phyloP scores from a whole-genome alignment of 2,888 invertebrate species.

The Leptopilina drosophilae region DNA sequence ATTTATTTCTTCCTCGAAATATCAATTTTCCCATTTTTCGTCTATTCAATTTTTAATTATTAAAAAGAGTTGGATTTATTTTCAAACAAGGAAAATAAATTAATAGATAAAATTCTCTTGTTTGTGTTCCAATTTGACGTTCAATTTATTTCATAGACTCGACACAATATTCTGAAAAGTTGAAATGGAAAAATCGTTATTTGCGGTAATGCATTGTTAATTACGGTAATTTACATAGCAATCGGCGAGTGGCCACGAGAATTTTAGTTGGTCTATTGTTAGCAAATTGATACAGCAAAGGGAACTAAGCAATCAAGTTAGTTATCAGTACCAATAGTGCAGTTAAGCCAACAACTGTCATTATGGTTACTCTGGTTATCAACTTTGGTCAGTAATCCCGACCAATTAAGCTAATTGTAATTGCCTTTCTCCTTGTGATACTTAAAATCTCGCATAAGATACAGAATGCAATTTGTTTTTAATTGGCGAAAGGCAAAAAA shows the following conservation, averaged over 20 bases:
- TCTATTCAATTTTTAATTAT: too few species aligned
- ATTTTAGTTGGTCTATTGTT: conserved; percentile 28
- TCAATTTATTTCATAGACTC: not conserved
- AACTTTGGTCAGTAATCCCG: conserved; percentile 17
- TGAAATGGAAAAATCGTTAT: not conserved
- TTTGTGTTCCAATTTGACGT: not conserved
- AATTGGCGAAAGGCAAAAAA: too few species aligned
- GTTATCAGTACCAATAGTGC: conserved; percentile 20
- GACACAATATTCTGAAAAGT: too few species aligned
- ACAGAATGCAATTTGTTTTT: not conserved
- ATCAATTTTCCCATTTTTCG: too few species aligned
- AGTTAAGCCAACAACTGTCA: conserved; percentile 30
- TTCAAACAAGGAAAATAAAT: too few species aligned
- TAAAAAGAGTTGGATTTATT: too few species aligned
- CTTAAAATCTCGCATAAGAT: not conserved
- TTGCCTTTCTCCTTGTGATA: not conserved
- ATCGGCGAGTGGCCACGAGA: not conserved
- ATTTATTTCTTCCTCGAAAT: too few species aligned
- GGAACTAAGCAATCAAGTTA: conserved; percentile 14
- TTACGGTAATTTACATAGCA: conserved; percentile 12
- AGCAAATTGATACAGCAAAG: conserved; percentile 25
- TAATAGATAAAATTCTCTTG: too few species aligned
- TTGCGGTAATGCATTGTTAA: not conserved
- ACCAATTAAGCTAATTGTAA: conserved; percentile 1
- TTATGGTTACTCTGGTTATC: conserved; percentile 28